Evolutionary conservation across 2,888 invertebrate genomes (phyloP).

Genomic region (Heliconius erato): DNA sequence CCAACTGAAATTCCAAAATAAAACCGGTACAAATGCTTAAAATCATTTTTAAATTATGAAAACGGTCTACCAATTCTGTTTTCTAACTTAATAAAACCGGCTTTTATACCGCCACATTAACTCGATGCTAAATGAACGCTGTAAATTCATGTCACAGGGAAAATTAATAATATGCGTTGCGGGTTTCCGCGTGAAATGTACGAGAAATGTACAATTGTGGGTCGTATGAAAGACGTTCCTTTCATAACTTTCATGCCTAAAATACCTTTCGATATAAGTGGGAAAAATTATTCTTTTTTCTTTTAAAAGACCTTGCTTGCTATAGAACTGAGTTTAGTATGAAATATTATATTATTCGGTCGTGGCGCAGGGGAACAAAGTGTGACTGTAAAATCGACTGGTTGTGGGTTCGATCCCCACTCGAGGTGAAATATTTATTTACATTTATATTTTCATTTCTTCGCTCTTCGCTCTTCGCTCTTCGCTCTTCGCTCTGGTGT

Average conservation of each 20-base stretch:
- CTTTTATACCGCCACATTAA: conserved; percentile 34
- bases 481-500: no score
- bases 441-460: no score
- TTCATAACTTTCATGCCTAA: conserved; percentile 34
- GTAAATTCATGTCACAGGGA: conserved; percentile 43
- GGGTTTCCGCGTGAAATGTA: conserved; percentile 40
- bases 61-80: conserved; percentile 24
- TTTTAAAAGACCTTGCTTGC: not conserved
- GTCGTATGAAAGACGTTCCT: conserved; percentile 40
- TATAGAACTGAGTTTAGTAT: not conserved
- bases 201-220: conserved; percentile 39
- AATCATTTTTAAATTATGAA: conserved; percentile 20
- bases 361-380: no score
- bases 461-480: no score
- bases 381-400: no score
- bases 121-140: conserved; percentile 38
- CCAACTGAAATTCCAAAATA: not conserved
- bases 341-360: not conserved
- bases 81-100: conserved; percentile 27
- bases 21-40: conserved; percentile 14
- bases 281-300: not conserved
- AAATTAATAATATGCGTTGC: conserved; percentile 44
- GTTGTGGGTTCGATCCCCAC: no score
- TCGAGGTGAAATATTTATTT: no score
- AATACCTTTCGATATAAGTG: conserved; percentile 17